Conservation (phyloP, 2,113 vertebrate genomes). For the Myrmecobius fasciatus region DNA sequence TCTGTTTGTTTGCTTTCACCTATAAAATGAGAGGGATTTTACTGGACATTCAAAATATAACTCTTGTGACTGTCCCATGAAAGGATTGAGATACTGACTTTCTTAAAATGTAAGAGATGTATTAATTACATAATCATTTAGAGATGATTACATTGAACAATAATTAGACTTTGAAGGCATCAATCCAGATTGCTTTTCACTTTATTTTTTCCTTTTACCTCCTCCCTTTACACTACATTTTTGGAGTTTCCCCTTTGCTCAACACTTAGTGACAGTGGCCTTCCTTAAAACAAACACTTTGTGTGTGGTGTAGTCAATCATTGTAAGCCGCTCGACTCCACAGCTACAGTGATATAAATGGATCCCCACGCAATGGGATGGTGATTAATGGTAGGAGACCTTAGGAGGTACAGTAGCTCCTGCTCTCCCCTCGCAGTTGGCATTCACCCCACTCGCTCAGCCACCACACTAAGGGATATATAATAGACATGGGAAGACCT, state of each 20-base stretch:
- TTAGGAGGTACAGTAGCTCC: constrained; percentile 48
- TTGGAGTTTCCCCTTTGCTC: constrained; percentile 66
- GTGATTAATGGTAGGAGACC: constrained; percentile 82
- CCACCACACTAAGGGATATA: constrained; percentile 77
- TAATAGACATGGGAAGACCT: constrained; percentile 85
- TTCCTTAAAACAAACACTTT: constrained; percentile 81
- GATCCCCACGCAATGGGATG: constrained; percentile 75
- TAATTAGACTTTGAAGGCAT: not conserved
- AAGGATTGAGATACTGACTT: not conserved
- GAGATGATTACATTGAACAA: constrained; percentile 70
- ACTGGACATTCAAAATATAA: not conserved
- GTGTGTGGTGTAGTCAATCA: constrained; percentile 72
- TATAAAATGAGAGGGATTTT: not conserved
- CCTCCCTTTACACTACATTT: not conserved
- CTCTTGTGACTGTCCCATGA: not conserved
- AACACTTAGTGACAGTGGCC: constrained; percentile 66
- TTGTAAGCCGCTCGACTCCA: constrained; percentile 71
- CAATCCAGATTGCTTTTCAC: not conserved
- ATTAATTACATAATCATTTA: not conserved
- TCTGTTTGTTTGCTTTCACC: not conserved
- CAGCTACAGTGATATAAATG: constrained; percentile 82
- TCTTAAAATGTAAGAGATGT: too few relatives aligned
- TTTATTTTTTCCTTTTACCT: not conserved
- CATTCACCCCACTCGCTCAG: constrained; percentile 81
- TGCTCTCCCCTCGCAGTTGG: constrained; percentile 78